These are phyloP conservation scores for Lasaia peninsularis DNA, from an alignment of 1,140 invertebrate genomes.

Conservation along the genomic window DNA sequence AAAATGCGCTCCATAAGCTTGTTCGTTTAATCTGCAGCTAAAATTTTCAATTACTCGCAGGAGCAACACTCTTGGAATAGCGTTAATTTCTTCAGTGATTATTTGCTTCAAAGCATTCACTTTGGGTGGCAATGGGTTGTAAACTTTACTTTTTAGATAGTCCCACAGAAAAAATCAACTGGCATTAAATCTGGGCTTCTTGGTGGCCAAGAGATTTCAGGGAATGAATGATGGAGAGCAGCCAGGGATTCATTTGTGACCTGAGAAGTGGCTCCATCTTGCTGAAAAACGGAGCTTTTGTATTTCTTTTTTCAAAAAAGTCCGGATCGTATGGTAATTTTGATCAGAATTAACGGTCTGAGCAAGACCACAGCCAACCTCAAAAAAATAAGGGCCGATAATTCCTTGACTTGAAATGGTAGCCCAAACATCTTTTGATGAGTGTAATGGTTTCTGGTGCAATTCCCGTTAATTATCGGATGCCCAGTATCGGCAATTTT, in stretches of 20 bases:
- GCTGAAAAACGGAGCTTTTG: conserved; percentile 20
- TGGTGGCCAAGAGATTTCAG: conserved; percentile 19
- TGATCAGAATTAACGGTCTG: conserved; percentile 15
- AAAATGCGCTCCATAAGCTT: conserved; percentile 18
- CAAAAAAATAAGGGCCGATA: conserved; percentile 23
- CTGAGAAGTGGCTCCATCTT: conserved; percentile 20
- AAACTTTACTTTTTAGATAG: conserved; percentile 11
- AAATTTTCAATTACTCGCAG: background rate
- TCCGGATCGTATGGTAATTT: conserved; percentile 21
- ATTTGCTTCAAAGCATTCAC: no score
- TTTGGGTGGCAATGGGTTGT: background rate
- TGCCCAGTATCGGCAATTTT: conserved; percentile 24
- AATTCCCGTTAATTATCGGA: conserved; percentile 15
- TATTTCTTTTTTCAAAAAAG: conserved; percentile 19
- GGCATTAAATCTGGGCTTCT: conserved; percentile 22
- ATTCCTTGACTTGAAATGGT: conserved; percentile 21
- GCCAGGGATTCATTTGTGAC: conserved; percentile 16
- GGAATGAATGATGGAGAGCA: background rate
- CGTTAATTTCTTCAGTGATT: background rate
- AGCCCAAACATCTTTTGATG: conserved; percentile 22
- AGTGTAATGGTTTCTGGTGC: conserved; percentile 19
- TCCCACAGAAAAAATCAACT: conserved; percentile 12
- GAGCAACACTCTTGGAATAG: background rate
- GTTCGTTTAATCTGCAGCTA: conserved; percentile 14
- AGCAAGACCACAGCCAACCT: conserved; percentile 19